Conservation (phyloP, 2,797 vertebrate genomes). For the Schizopygopsis pylzovi region DNA sequence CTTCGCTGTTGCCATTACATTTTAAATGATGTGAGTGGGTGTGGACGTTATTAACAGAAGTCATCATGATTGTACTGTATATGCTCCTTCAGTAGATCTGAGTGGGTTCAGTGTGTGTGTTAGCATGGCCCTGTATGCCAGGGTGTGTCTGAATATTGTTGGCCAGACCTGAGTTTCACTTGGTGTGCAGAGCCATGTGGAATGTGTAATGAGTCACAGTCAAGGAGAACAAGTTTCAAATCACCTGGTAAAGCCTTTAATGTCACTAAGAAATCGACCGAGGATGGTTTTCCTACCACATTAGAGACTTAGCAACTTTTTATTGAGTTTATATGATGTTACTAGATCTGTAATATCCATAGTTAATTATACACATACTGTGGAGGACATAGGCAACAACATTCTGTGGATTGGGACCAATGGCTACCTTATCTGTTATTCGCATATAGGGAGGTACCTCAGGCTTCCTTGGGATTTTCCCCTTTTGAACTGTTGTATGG, state of each 20-base stretch:
- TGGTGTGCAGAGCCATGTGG: background rate
- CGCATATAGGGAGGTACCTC: too few species aligned
- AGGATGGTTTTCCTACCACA: background rate
- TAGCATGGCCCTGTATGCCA: background rate
- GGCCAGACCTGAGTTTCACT: constrained; percentile 14
- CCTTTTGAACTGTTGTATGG: too few species aligned
- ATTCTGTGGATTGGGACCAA: too few species aligned
- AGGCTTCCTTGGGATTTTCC: too few species aligned
- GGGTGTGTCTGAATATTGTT: constrained; percentile 23
- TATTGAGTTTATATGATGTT: background rate
- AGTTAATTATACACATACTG: background rate
- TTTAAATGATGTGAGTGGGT: constrained; percentile 5
- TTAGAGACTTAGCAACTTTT: background rate
- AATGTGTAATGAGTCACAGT: constrained; percentile 27
- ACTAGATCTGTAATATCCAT: background rate
- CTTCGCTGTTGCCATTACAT: background rate
- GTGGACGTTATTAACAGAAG: constrained; percentile 9
- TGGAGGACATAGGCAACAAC: too few species aligned
- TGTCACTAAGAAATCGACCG: background rate
- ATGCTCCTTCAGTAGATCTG: background rate
- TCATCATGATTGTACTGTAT: background rate
- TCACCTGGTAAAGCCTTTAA: background rate
- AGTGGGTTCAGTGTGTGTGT: background rate
- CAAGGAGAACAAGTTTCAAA: constrained; percentile 14
- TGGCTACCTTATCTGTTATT: too few species aligned